Evolutionary conservation across 2,888 invertebrate species (phyloP).

Genomic region (Hoplodrina ambigua): DNA sequence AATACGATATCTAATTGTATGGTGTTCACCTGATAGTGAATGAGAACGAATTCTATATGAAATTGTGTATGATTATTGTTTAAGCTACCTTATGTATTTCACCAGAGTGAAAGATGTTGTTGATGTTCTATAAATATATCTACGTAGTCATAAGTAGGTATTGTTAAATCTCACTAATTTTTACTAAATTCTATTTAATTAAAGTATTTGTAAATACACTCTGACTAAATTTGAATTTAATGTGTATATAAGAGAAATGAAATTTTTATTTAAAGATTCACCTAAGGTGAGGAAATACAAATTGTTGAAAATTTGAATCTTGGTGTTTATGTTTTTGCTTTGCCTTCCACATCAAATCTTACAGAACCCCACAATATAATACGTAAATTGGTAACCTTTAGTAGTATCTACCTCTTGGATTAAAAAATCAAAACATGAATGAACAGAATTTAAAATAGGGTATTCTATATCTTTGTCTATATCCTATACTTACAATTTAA

Average conservation of each 20-base stretch:
- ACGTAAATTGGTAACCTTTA: conserved; percentile 1
- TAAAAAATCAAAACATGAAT: conserved; percentile 4
- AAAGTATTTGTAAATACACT: conserved; percentile 91
- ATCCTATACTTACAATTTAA: background rate
- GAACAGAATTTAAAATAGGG: conserved; percentile 3
- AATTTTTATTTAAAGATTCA: conserved; percentile 89
- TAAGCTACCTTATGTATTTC: conserved; percentile 84
- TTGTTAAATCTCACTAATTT: conserved; percentile 91
- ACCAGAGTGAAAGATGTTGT: conserved; percentile 88
- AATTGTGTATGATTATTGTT: conserved; percentile 82
- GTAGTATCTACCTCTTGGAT: conserved; percentile 1
- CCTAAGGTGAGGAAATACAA: conserved; percentile 90
- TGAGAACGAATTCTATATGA: conserved; percentile 81
- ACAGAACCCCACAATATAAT: conserved; percentile 5
- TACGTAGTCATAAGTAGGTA: conserved; percentile 86
- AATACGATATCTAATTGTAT: conserved; percentile 72
- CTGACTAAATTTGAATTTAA: conserved; percentile 89
- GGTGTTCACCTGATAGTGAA: conserved; percentile 80
- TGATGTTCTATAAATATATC: conserved; percentile 86
- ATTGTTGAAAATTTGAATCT: conserved; percentile 86
- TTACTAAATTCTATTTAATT: conserved; percentile 91
- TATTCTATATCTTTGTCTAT: background rate
- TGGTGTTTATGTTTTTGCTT: conserved; percentile 69
- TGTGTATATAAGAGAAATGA: conserved; percentile 90
- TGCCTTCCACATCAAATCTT: conserved; percentile 47